phyloP scores from a whole-genome alignment of 2,888 invertebrate genomes.

The Hirtodrosophila duncani region DNA sequence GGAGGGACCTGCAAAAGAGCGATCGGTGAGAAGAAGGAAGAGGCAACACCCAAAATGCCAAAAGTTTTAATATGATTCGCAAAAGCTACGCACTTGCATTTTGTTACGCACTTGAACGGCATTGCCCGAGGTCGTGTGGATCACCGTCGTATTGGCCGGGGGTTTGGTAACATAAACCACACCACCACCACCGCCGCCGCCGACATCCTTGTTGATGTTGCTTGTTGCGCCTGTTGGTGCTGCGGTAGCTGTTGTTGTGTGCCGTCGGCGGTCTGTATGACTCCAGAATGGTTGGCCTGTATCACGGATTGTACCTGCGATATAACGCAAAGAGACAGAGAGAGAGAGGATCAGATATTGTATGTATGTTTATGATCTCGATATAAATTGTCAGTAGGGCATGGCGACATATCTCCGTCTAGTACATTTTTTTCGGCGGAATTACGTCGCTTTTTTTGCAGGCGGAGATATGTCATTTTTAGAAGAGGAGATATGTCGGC shows the following conservation, averaged over 20 bases:
- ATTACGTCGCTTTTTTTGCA: too few species aligned
- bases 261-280: conserved; percentile 92
- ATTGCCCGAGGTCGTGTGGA: conserved; percentile 91
- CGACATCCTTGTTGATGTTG: too few species aligned
- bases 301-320: conserved; percentile 94
- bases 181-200: conserved; percentile 79
- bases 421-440: too few species aligned
- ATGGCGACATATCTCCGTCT: too few species aligned
- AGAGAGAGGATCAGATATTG: too few species aligned
- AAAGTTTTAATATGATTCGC: too few species aligned
- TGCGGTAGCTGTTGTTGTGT: conserved; percentile 80
- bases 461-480: too few species aligned
- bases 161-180: conserved; percentile 92
- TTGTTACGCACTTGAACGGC: conserved; percentile 81
- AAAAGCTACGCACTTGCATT: conserved; percentile 42
- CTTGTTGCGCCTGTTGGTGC: conserved; percentile 79
- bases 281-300: conserved; percentile 96
- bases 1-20: conserved; percentile 67
- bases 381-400: too few species aligned
- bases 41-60: too few species aligned
- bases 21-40: too few species aligned
- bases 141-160: conserved; percentile 87
- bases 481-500: too few species aligned
- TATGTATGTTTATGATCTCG: too few species aligned
- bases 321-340: background rate